These are phyloP conservation scores for Dinoponera quadriceps DNA, from an alignment of 1,140 invertebrate genomes.

Conservation along the genomic window DNA sequence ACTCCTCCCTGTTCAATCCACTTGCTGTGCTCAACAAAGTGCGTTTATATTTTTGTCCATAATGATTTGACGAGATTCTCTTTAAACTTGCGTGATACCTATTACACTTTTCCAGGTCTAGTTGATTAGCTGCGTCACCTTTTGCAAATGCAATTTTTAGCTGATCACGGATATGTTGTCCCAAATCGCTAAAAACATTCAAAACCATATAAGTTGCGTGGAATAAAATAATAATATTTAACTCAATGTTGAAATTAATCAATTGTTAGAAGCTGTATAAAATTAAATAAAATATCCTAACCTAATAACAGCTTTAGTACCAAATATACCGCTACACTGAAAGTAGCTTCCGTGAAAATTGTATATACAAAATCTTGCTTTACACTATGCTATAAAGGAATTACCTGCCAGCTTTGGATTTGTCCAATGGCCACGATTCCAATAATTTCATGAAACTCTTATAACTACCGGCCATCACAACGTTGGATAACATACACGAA, in stretches of 20 bases:
- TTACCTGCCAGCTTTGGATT: slow-evolving; percentile 90
- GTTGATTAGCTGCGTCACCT: slow-evolving; percentile 85
- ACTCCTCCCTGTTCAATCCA: slow-evolving; percentile 90
- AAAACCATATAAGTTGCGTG: slow-evolving; percentile 12
- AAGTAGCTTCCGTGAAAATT: background rate
- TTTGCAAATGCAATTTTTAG: slow-evolving; percentile 89
- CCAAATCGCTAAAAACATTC: slow-evolving; percentile 89
- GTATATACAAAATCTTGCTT: background rate
- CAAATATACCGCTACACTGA: background rate
- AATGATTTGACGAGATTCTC: slow-evolving; percentile 89
- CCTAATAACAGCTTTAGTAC: slow-evolving; percentile 7
- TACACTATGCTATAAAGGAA: slow-evolving; percentile 49
- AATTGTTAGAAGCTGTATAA: slow-evolving; percentile 1
- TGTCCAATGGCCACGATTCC: slow-evolving; percentile 92
- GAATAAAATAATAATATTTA: background rate
- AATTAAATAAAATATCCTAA: slow-evolving; percentile 7
- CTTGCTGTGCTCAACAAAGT: slow-evolving; percentile 87
- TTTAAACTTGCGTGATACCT: slow-evolving; percentile 89
- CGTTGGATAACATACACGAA: too few relatives aligned
- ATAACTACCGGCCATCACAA: slow-evolving; percentile 88
- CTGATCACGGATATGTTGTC: slow-evolving; percentile 90
- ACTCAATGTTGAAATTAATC: background rate
- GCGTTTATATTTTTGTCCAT: slow-evolving; percentile 89
- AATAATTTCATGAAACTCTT: slow-evolving; percentile 91
- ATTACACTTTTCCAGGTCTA: slow-evolving; percentile 88